Evolutionary conservation across 1,140 invertebrate genomes (phyloP), one percentile per base, ranked within the genome.

Genomic region (Drosophila takahashii): DNA sequence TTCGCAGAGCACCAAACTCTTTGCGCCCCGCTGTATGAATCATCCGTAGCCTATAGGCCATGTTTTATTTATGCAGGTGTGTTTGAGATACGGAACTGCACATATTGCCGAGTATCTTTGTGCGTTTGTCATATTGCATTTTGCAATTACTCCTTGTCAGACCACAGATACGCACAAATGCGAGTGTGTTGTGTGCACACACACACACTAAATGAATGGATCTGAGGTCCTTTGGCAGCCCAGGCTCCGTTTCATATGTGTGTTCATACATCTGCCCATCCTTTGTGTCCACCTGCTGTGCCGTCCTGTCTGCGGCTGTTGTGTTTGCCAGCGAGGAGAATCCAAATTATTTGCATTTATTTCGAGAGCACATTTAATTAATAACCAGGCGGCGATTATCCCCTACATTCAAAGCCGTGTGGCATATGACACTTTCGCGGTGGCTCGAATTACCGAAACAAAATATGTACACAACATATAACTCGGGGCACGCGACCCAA

Each of bases 281-380:
- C 67, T 57, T 56, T 71, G 51, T 57, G 64, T 57, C 27, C 42
- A 39, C 50, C 51, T 67, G 64, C 64, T 48, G 66, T 39, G 29
- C 34, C 56, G 62, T 67, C 64, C 34, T 69, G 66, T 67, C 64
- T 67, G 64, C 60, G 64, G 45, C 44, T 47, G 27, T 27, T 58
- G 42, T 47, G 36, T 16, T 44, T 48, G 15, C 29, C 15, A 22
- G 11, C 36, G 32, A 5, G 32, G 61, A 37, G 60, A 44, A 26
- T 54, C 48, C 42, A 29, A 70, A 70, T 70, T 71, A 70, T 71
- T 71, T 71, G 67, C 65, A 70, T 71, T 71, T 32, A 70, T 70
- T 32, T 54, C 34, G 67, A 71, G 65, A 36, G 44, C 32, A 70
- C 51, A 71, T 71, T 71, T 71, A 71, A 71, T 71, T 71, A 71